Conservation (phyloP, 2,113 vertebrate species). For the Platysteira castanea region DNA sequence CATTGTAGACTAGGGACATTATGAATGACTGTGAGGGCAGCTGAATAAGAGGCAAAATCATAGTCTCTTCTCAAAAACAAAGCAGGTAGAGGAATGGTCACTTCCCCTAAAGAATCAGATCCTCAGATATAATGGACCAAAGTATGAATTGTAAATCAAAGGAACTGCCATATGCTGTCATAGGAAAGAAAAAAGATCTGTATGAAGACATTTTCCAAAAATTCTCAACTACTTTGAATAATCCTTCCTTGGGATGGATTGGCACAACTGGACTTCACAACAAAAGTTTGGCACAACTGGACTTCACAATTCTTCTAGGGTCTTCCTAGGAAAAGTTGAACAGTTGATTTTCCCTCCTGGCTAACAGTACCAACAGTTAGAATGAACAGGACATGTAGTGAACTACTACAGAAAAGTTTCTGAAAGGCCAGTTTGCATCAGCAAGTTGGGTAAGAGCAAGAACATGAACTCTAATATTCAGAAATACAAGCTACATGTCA, state of each 20-base stretch:
- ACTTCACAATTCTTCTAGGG: not conserved
- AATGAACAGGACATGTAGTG: not conserved
- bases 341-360: not conserved
- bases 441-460: not conserved
- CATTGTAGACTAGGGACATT: not conserved
- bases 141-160: not conserved
- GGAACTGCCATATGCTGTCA: not conserved
- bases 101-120: not conserved
- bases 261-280: not conserved
- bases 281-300: not conserved
- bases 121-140: not conserved
- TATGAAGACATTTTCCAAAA: not conserved
- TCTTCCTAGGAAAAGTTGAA: not conserved
- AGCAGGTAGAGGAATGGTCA: fast-evolving
- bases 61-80: not conserved
- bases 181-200: not conserved
- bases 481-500: not conserved
- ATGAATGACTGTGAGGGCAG: not conserved
- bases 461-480: not conserved
- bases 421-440: not conserved
- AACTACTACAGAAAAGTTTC: not conserved
- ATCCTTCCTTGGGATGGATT: not conserved
- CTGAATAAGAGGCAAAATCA: not conserved
- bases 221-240: not conserved
- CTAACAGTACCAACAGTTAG: not conserved